Conservation (phyloP, 2,113 vertebrate genomes). For the Mobula hypostoma region DNA sequence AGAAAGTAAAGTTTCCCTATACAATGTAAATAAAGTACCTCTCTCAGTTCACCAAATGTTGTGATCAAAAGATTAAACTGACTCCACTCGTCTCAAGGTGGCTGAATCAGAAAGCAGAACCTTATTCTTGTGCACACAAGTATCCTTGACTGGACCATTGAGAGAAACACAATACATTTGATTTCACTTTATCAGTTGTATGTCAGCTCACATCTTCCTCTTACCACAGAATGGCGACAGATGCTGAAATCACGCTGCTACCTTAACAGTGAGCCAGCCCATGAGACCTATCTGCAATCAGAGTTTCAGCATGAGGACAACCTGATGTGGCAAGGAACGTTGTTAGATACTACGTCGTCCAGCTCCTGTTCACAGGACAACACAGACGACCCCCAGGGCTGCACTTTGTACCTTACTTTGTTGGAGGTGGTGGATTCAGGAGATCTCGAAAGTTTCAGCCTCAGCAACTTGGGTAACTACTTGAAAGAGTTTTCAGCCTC, state of each 20-base stretch:
- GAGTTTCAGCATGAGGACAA: background rate
- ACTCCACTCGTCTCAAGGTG: background rate
- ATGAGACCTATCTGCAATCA: background rate
- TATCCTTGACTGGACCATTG: background rate
- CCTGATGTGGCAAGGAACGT: background rate
- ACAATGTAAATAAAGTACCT: background rate
- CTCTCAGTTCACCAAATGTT: background rate
- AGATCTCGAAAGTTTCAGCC: background rate
- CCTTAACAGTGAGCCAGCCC: background rate
- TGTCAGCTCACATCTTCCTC: background rate
- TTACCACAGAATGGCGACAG: background rate
- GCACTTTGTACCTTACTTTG: background rate
- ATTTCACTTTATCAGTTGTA: background rate
- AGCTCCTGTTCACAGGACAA: conserved; percentile 12
- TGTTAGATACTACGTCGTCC: background rate
- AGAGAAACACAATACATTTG: background rate
- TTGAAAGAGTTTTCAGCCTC: background rate
- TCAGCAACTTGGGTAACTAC: background rate
- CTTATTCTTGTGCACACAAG: background rate
- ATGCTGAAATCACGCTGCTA: background rate
- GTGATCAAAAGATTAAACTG: background rate
- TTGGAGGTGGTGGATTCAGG: conserved; percentile 14
- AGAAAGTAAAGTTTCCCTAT: background rate
- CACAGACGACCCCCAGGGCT: background rate
- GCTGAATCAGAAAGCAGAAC: background rate